Percentiles rank a stretch among this genome's conserved stretches.
Evolutionary conservation across 2,113 vertebrate genomes (phyloP).

Genomic region (Chinchilla lanigera): DNA sequence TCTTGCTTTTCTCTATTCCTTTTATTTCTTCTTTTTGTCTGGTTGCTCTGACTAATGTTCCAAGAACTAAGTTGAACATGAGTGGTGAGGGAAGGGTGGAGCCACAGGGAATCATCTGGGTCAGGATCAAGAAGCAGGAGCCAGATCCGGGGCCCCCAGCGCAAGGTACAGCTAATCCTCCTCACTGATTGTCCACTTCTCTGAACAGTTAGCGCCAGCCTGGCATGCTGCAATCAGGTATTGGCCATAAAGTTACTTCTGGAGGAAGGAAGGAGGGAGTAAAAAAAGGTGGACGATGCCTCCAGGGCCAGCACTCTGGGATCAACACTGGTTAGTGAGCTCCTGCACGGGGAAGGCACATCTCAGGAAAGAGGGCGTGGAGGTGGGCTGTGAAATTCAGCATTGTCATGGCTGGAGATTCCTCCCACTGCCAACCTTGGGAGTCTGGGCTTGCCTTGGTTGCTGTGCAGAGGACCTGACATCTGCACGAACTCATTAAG

Average conservation of each 20-base stretch:
- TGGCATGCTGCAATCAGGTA: neutral
- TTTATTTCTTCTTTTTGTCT: no score
- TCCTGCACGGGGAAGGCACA: neutral
- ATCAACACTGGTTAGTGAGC: neutral
- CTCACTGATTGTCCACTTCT: neutral
- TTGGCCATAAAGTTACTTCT: no score
- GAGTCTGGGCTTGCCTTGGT: neutral
- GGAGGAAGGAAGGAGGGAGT: fast-evolving
- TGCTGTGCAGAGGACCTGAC: fast-evolving
- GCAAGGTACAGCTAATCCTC: no score
- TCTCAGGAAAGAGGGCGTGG: neutral
- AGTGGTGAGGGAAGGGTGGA: neutral
- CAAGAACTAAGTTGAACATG: no score
- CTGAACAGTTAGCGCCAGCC: neutral
- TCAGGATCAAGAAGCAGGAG: neutral
- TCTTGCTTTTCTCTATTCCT: no score
- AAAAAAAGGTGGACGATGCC: neutral
- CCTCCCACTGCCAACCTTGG: neutral
- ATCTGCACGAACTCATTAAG: neutral
- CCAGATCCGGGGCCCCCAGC: neutral
- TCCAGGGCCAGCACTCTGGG: neutral
- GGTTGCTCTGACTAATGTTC: no score
- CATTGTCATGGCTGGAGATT: neutral
- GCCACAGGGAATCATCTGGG: neutral
- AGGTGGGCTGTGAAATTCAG: neutral